These are phyloP conservation scores for Lycaon pictus DNA, from an alignment of 2,113 vertebrate genomes.

Conservation along the genomic window DNA sequence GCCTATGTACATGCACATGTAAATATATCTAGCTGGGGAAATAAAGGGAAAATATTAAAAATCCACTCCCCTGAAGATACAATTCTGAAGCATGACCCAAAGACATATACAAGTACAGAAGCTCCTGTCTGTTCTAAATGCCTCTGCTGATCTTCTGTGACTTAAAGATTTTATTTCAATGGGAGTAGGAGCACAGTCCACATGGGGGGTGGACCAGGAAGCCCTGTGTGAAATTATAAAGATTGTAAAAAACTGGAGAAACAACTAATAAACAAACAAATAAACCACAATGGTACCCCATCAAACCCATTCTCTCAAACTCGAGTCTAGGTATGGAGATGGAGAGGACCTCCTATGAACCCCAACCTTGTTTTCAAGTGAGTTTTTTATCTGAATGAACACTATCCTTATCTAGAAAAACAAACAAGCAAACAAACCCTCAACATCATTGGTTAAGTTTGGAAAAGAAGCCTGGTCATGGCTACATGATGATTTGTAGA, in stretches of 20 bases:
- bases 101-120: no score
- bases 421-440: neutral
- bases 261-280: neutral
- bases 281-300: neutral
- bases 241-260: neutral
- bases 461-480: neutral
- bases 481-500: no score
- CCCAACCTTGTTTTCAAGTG: neutral
- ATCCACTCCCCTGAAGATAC: no score
- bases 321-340: fast-evolving
- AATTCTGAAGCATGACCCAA: neutral
- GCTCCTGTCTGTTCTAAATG: neutral
- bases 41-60: neutral
- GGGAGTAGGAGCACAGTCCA: neutral
- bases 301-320: neutral
- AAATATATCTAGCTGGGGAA: neutral
- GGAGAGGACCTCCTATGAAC: neutral
- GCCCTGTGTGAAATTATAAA: neutral
- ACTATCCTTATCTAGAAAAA: neutral
- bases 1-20: fast-evolving
- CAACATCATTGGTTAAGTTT: no score
- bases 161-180: neutral
- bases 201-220: neutral
- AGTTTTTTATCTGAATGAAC: neutral
- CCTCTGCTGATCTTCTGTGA: neutral